Evolutionary conservation across 2,888 invertebrate genomes (phyloP).

Genomic region (Argyresthia goedartella): DNA sequence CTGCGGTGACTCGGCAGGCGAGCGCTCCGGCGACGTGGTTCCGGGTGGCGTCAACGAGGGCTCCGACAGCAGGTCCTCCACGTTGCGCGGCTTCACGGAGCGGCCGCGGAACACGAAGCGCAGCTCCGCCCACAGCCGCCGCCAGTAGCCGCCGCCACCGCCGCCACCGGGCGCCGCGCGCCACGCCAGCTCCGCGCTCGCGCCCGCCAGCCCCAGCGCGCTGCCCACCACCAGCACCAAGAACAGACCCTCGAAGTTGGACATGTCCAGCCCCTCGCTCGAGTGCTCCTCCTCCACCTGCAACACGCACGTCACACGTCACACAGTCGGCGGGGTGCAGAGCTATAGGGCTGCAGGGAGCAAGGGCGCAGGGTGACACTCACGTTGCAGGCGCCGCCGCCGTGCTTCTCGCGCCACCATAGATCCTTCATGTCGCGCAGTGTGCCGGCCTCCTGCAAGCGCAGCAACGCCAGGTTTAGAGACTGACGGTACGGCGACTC

Average conservation of each 20-base stretch:
- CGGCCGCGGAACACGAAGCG: slow-evolving; percentile 51
- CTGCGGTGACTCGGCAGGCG: slow-evolving; percentile 19
- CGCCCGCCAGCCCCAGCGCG: slow-evolving; percentile 72
- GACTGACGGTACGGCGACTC: slow-evolving; percentile 81
- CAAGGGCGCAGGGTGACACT: neutral
- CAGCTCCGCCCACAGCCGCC: slow-evolving; percentile 39
- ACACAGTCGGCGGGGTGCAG: neutral
- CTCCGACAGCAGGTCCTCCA: neutral
- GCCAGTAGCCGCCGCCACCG: slow-evolving; percentile 24
- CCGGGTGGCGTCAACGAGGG: neutral
- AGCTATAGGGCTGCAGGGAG: neutral
- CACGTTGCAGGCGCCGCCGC: slow-evolving; percentile 80
- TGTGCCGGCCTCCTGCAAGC: slow-evolving; percentile 86
- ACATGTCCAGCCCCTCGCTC: slow-evolving; percentile 66
- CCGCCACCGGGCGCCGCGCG: slow-evolving; percentile 30
- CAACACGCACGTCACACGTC: neutral
- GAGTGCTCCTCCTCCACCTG: slow-evolving; percentile 39
- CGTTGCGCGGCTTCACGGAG: slow-evolving; percentile 35
- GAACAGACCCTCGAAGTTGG: slow-evolving; percentile 86
- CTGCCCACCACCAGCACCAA: slow-evolving; percentile 80
- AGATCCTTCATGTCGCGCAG: slow-evolving; percentile 83
- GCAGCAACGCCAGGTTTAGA: slow-evolving; percentile 84
- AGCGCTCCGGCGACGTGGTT: neutral
- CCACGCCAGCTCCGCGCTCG: slow-evolving; percentile 72
- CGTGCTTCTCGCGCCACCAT: slow-evolving; percentile 92